Evolutionary conservation across 1,140 invertebrate species (phyloP).

Genomic region (Cyphomyrmex costatus): DNA sequence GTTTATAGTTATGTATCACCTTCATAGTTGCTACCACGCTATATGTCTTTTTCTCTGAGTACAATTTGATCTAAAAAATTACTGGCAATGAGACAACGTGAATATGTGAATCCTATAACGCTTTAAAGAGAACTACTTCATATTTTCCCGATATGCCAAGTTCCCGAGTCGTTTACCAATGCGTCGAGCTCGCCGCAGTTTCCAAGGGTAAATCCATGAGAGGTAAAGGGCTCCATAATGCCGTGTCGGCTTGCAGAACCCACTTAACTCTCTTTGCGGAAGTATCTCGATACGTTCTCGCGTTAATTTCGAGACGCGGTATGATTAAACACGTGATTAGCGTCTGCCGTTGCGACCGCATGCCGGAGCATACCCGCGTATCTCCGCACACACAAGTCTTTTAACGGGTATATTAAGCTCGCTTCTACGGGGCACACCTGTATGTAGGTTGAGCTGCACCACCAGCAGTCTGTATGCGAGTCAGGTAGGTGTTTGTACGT

Average conservation of each 20-base stretch:
- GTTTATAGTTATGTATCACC: too few relatives aligned
- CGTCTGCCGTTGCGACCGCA: slow-evolving; percentile 10
- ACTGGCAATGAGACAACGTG: background rate
- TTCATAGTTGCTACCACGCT: too few relatives aligned
- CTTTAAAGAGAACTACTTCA: background rate
- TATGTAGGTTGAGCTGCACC: background rate
- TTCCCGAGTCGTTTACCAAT: slow-evolving; percentile 11
- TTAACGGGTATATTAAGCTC: slow-evolving; percentile 52
- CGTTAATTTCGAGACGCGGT: slow-evolving; percentile 51
- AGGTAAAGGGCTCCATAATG: slow-evolving; percentile 20
- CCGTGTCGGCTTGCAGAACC: slow-evolving; percentile 19
- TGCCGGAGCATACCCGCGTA: background rate
- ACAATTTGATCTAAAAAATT: background rate
- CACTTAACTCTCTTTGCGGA: slow-evolving; percentile 38
- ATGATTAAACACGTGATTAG: slow-evolving; percentile 66
- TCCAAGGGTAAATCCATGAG: slow-evolving; percentile 12
- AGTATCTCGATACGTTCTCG: slow-evolving; percentile 38
- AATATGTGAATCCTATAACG: background rate
- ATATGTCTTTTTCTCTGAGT: too few relatives aligned
- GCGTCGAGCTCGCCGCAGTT: slow-evolving; percentile 8
- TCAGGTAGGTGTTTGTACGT: background rate
- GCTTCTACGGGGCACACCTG: background rate
- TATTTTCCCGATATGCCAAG: slow-evolving; percentile 4
- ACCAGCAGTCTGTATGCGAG: background rate
- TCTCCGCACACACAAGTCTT: slow-evolving; percentile 27